These are phyloP conservation scores for Triplophysa bombifrons DNA, from an alignment of 2,797 vertebrate species.

Conservation along the genomic window DNA sequence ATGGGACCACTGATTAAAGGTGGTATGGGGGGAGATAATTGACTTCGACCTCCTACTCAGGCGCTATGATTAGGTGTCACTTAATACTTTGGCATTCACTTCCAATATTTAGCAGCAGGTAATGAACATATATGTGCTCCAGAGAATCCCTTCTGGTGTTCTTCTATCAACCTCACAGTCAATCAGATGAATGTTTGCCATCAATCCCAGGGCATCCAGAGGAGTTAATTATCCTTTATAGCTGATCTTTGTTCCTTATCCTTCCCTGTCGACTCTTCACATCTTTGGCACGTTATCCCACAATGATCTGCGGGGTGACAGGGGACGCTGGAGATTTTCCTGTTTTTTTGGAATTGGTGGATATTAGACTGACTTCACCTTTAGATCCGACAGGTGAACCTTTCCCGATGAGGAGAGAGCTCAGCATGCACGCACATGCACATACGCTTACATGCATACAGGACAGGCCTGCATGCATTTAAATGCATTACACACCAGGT, in stretches of 20 bases:
- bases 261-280: constrained; percentile 18
- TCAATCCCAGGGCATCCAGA: background rate
- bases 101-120: background rate
- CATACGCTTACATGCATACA: constrained; percentile 3
- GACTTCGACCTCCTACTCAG: constrained; percentile 39
- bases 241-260: constrained; percentile 12
- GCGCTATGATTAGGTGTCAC: constrained; percentile 40
- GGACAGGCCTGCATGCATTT: background rate
- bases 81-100: constrained; percentile 33
- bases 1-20: constrained; percentile 2
- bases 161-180: background rate
- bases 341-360: constrained; percentile 29
- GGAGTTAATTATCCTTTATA: constrained; percentile 26
- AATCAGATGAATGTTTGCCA: constrained; percentile 18
- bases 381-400: constrained; percentile 27
- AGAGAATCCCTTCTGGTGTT: constrained; percentile 8
- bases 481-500: background rate
- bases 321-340: constrained; percentile 12
- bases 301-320: constrained; percentile 16
- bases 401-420: background rate
- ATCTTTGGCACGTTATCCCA: constrained; percentile 24
- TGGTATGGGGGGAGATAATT: constrained; percentile 41
- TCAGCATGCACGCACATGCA: constrained; percentile 5
- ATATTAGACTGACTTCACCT: constrained; percentile 48
- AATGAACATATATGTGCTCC: background rate